These are phyloP conservation scores for Gallirallus australis DNA, from an alignment of 2,797 vertebrate genomes.

Conservation along the genomic window DNA sequence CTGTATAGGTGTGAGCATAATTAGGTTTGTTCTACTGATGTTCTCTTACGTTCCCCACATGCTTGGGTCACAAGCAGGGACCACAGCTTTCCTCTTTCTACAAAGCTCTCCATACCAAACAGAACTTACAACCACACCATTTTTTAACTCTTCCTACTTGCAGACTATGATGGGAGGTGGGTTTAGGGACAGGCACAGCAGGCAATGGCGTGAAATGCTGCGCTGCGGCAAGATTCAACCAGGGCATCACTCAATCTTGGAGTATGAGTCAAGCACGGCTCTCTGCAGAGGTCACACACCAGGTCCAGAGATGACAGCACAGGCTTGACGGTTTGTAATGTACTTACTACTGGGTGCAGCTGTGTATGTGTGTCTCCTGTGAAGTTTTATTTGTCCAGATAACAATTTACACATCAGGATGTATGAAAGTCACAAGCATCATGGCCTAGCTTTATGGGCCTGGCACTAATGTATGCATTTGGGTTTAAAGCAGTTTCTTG, in stretches of 20 bases:
- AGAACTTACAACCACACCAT: not conserved
- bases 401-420: constrained; percentile 34
- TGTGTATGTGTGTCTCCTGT: not conserved
- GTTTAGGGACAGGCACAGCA: not conserved
- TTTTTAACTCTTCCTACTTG: not conserved
- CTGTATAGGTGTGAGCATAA: not conserved
- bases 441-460: constrained; percentile 27
- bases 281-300: not conserved
- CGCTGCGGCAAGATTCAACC: accelerated
- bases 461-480: constrained; percentile 66
- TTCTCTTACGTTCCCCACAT: not conserved
- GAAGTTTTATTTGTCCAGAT: constrained; percentile 8
- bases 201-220: not conserved
- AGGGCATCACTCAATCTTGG: not conserved
- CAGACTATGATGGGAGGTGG: not conserved
- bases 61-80: not conserved
- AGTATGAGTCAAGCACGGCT: accelerated
- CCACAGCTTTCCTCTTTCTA: not conserved
- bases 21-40: not conserved
- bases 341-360: not conserved
- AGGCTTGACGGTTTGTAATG: not conserved
- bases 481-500: constrained; percentile 62
- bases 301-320: not conserved
- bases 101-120: not conserved
- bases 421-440: constrained; percentile 27